Base-by-base conservation (phyloP, 2,888 invertebrate species). In the Coelogynopora nodosa region DNA sequence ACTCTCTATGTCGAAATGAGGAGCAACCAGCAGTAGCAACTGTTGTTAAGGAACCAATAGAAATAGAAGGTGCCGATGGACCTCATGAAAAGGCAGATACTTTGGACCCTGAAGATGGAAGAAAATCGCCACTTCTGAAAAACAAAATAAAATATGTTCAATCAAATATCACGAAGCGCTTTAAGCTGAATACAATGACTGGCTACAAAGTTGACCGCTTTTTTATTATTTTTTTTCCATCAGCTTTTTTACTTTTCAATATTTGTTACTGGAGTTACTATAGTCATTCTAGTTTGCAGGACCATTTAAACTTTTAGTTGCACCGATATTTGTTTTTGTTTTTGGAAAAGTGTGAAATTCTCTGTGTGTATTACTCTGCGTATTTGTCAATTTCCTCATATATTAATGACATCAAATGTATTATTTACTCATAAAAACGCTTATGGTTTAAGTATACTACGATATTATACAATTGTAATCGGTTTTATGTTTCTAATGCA, bases 181-280 rank as follows among this genome's bases (percentile, higher is more conserved):
- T 49, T 10, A 10, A 10, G 49, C 5, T 49, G 49, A 49, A n/a
- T 0, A 31, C 28, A 27, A 5, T 26, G 10, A 85, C 31, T 31
- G 74, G 31, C 23, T 30, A 85, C n/a, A 2, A 31, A 80, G 28
- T 85, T 5, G 85, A 85, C 84, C 5, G 28, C 13, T 81, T 85
- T n/a, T 85, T 67, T 23, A 30, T 85, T 28, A 13, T 85, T 1
- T 26, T 31, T n/a, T 85, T 31, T 29, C 85, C 85, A 0, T n/a
- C n/a, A 31, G 67, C 30, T 23, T 85, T 85, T 74, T n/a, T 74
- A 29, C 31, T 67, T 0, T 85, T 85, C 29, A 85, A 85, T 74
- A 1, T 67, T 2, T 13, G 84, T 1, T 85, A 85, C 29, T 85
- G 85, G 85, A 1, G 2, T 31, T 82, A 82, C 30, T 82, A 74